A percentile compares a stretch with the other conserved stretches of the same genome.
These are phyloP conservation scores for Eremophila alpestris DNA, from an alignment of 2,797 vertebrate genomes.

Conservation along the genomic window DNA sequence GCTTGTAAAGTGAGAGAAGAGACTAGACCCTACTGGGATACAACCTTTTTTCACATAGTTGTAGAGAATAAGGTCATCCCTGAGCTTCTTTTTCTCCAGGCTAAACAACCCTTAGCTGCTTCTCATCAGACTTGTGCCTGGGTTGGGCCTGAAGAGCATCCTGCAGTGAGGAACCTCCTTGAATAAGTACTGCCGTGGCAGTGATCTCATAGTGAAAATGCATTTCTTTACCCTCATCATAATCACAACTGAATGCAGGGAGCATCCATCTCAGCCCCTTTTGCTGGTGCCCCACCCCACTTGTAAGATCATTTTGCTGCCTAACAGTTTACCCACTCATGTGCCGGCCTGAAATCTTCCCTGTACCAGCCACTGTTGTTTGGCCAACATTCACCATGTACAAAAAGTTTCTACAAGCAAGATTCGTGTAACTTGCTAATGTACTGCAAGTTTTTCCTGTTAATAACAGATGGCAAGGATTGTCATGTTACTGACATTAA, in stretches of 20 bases:
- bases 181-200: not conserved
- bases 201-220: not conserved
- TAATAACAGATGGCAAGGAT: not conserved
- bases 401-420: not conserved
- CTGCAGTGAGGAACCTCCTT: not conserved
- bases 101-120: not conserved
- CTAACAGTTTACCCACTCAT: not conserved
- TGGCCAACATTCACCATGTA: not conserved
- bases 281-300: not conserved
- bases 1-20: not conserved
- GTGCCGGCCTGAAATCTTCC: not conserved
- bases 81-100: not conserved
- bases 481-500: not conserved
- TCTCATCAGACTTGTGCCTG: not conserved
- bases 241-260: not conserved
- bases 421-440: not conserved
- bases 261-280: not conserved
- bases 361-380: not conserved
- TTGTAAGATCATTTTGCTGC: not conserved
- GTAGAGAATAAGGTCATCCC: not conserved
- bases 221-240: not conserved
- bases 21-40: fast-evolving
- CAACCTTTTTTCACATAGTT: not conserved
- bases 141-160: not conserved
- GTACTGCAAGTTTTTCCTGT: not conserved